Conservation (phyloP, 2,113 vertebrate genomes). For the Cnemophilus loriae region DNA sequence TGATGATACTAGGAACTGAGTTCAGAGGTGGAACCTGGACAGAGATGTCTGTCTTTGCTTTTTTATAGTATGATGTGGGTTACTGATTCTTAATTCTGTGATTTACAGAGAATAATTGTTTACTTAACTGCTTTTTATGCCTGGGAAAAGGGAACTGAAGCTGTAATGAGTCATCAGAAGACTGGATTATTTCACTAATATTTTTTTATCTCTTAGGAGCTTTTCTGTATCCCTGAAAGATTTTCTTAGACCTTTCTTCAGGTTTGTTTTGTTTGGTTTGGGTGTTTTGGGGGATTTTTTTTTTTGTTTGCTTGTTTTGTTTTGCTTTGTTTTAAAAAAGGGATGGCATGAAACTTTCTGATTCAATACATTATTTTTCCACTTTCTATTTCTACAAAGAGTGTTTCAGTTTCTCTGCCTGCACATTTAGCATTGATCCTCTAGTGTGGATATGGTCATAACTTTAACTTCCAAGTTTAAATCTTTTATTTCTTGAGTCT, state of each 20-base stretch:
- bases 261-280: background rate
- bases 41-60: background rate
- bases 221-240: background rate
- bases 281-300: background rate
- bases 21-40: background rate
- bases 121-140: background rate
- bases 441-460: background rate
- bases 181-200: background rate
- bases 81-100: background rate
- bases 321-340: background rate
- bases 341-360: background rate
- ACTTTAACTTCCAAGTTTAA: background rate
- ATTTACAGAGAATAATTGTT: background rate
- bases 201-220: background rate
- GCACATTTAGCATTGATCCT: background rate
- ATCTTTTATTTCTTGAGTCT: background rate
- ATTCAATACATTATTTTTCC: background rate
- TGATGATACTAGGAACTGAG: background rate
- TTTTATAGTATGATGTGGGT: background rate
- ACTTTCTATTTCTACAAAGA: background rate
- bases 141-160: background rate
- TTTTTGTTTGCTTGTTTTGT: background rate
- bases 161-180: background rate
- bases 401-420: background rate
- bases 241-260: background rate